Base-by-base conservation (phyloP, 2,888 invertebrate genomes). In the Meiosimyza decipiens region DNA sequence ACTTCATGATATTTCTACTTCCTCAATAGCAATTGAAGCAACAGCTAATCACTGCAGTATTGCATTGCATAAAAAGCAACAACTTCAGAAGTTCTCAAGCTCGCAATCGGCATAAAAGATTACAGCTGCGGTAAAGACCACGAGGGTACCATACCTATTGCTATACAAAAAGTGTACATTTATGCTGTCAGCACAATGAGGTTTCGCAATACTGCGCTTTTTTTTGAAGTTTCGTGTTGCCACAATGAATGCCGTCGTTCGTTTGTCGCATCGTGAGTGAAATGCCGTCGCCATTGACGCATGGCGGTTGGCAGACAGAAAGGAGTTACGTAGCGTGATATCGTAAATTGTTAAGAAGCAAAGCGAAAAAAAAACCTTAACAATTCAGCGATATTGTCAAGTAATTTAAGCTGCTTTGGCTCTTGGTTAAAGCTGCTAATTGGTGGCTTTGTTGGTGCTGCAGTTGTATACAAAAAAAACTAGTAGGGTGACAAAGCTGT, bases 1-100 rank as follows among this genome's bases (percentile, higher is more conserved):
- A 40, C 9, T 2, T 40, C 40, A 40, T 40, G 9, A 9, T 5
- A 40, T 40, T 40, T 40, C 4, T 9, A 40, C 40, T 40, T 40
- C 40, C 40, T 40, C 40, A 40, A 40, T 40, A 40, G 40, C 40
- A 40, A 40, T 28, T 50, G 60, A 60, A 50, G 69, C 28, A 51
- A 59, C 51, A 59, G 69, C 50, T 59, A 69, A 69, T 59, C 69
- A 68, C 68, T 50, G 28, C 28, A 28, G 28, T 59, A 49, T 49
- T 67, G 57, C 40, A 18, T 28, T 40, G 49, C 16, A 57, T 57
- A 22, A 47, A 55, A 55, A 54, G 33, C 49, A 9, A 16, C 6
- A n/a, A 51, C 52, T 65, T 65, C 28, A 65, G 33, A 51, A 65
- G 65, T 65, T 65, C 65, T 65, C n/a, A 52, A 65, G 33, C 51